These are phyloP conservation scores for Zaprionus vittiger DNA, from an alignment of 1,140 invertebrate genomes.

Conservation along the genomic window DNA sequence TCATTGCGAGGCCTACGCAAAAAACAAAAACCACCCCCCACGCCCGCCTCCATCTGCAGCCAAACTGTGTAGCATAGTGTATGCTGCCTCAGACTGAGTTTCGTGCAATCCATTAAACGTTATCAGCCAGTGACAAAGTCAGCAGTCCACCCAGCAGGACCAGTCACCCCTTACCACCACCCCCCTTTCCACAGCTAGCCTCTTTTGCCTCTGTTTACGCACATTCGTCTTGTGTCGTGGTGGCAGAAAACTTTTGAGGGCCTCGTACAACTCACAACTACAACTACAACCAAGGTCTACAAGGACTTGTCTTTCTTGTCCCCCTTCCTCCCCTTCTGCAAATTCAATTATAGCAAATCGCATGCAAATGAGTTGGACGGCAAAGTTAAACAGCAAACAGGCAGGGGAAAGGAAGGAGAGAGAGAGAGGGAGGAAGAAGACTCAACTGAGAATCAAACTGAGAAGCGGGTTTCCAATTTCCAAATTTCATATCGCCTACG, in stretches of 20 bases:
- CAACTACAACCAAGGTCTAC: constrained; percentile 31
- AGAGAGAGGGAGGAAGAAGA: neutral
- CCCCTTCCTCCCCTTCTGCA: constrained; percentile 34
- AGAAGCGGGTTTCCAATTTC: constrained; percentile 66
- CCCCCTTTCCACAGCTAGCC: neutral
- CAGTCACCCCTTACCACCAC: neutral
- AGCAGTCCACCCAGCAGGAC: constrained; percentile 40
- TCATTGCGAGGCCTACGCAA: constrained; percentile 66
- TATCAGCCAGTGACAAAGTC: constrained; percentile 76
- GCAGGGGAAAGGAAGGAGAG: constrained; percentile 8
- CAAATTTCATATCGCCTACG: constrained; percentile 65
- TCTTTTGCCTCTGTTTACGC: constrained; percentile 49
- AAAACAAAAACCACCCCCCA: constrained; percentile 55
- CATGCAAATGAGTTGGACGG: constrained; percentile 69
- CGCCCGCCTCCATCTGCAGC: neutral
- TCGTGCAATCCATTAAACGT: constrained; percentile 77
- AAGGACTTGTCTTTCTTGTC: constrained; percentile 37
- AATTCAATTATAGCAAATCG: constrained; percentile 79
- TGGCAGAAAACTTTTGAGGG: constrained; percentile 57
- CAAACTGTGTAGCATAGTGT: constrained; percentile 1
- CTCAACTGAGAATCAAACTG: neutral
- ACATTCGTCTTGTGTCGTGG: constrained; percentile 65
- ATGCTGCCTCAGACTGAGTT: constrained; percentile 21
- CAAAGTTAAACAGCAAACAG: constrained; percentile 67
- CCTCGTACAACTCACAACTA: constrained; percentile 43